Conservation (phyloP, 2,888 invertebrate genomes). For the Abscondita cerata region DNA sequence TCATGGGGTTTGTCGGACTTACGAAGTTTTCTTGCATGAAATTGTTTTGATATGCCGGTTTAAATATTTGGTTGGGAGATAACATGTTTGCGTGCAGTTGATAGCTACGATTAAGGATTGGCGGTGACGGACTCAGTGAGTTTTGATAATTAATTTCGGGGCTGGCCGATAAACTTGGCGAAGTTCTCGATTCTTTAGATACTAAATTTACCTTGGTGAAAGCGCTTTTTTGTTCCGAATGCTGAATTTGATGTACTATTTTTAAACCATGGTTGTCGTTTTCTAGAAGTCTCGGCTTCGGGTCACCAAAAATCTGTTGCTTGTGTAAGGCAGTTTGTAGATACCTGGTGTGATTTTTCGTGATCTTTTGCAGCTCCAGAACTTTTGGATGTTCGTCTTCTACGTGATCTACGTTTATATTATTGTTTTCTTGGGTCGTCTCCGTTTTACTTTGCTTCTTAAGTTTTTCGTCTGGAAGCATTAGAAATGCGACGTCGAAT, state of each 20-base stretch:
- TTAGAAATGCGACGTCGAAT: slow-evolving; percentile 90
- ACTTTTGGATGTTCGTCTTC: slow-evolving; percentile 45
- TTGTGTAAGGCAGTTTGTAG: slow-evolving; percentile 52
- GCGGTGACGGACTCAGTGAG: slow-evolving; percentile 78
- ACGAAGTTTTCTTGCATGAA: slow-evolving; percentile 62
- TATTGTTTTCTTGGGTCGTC: slow-evolving; percentile 24
- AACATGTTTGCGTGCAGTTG: slow-evolving; percentile 60
- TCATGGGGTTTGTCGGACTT: slow-evolving; percentile 52
- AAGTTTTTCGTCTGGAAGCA: slow-evolving; percentile 85
- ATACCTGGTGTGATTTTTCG: slow-evolving; percentile 44
- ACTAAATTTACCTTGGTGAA: slow-evolving; percentile 78
- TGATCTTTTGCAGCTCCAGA: slow-evolving; percentile 22
- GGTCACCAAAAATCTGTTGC: slow-evolving; percentile 69
- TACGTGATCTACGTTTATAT: slow-evolving; percentile 49
- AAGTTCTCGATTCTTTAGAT: slow-evolving; percentile 58
- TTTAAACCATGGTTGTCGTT: slow-evolving; percentile 43
- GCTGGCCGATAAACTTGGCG: slow-evolving; percentile 76
- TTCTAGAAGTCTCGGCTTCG: slow-evolving; percentile 63
- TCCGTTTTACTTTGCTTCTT: slow-evolving; percentile 59
- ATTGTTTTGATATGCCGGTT: slow-evolving; percentile 58
- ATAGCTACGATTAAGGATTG: slow-evolving; percentile 55
- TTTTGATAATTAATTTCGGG: slow-evolving; percentile 80
- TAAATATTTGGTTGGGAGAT: slow-evolving; percentile 63
- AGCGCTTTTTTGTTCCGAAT: slow-evolving; percentile 73
- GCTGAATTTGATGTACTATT: slow-evolving; percentile 38